Evolutionary conservation across 2,797 vertebrate species (phyloP).

Genomic region (Nannoperca australis): DNA sequence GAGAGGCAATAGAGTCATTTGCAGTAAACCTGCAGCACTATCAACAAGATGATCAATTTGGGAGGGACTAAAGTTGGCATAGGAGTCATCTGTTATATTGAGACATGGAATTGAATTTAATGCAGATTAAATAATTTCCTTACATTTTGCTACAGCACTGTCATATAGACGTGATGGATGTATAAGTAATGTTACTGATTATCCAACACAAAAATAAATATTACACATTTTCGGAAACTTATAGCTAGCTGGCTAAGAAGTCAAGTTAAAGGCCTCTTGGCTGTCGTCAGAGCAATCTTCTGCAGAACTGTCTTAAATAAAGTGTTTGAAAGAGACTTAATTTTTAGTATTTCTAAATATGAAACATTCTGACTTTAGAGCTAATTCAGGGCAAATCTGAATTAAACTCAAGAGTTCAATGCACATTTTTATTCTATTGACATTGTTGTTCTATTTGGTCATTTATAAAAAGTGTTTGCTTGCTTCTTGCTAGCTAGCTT

Average conservation of each 20-base stretch:
- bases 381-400: neutral
- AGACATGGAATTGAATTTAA: too few relatives aligned
- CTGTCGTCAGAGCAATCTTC: too few relatives aligned
- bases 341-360: neutral
- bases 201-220: constrained; percentile 11
- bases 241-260: neutral
- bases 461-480: neutral
- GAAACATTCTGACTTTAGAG: neutral
- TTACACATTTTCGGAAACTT: neutral
- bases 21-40: too few relatives aligned
- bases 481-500: too few relatives aligned
- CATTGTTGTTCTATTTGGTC: neutral
- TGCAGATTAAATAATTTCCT: too few relatives aligned
- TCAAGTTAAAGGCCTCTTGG: neutral
- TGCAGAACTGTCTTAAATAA: too few relatives aligned
- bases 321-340: neutral
- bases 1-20: too few relatives aligned
- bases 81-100: too few relatives aligned
- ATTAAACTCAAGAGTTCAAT: neutral
- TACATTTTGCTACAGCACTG: too few relatives aligned
- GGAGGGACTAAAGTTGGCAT: too few relatives aligned
- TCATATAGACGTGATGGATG: too few relatives aligned
- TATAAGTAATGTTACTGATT: constrained; percentile 4
- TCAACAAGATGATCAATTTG: too few relatives aligned
- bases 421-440: neutral